A percentile compares a stretch with the other conserved stretches of the same genome.
Evolutionary conservation across 53 echinoderm and acorn worm genomes (phyloP).

Genomic region (Paracentrotus lividus): DNA sequence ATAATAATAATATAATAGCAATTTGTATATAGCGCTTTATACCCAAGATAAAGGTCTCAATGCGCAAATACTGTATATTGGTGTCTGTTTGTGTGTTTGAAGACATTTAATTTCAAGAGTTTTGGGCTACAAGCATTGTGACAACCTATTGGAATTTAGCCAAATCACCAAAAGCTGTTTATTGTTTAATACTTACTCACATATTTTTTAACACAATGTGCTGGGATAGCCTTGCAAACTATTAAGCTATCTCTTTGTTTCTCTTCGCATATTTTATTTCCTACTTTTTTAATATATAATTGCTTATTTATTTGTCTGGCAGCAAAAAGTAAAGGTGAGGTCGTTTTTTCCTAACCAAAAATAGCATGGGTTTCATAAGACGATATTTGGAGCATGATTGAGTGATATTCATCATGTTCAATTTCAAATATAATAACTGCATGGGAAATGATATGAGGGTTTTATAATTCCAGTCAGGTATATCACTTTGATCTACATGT

Average conservation of each 20-base stretch:
- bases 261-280: not conserved
- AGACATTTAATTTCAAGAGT: too few species aligned
- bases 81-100: too few species aligned
- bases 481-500: too few species aligned
- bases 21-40: too few species aligned
- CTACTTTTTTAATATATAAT: not conserved
- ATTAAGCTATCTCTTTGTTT: not conserved
- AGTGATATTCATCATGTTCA: not conserved
- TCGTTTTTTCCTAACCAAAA: not conserved
- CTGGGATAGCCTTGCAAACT: not conserved
- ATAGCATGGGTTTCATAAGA: constrained; percentile 9
- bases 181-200: too few species aligned
- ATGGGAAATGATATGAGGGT: not conserved
- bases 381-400: constrained; percentile 39
- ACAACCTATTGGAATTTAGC: too few species aligned
- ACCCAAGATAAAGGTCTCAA: too few species aligned
- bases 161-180: too few species aligned
- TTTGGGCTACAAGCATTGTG: too few species aligned
- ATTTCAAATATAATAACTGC: not conserved
- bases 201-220: not conserved
- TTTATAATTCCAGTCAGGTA: not conserved
- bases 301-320: not conserved
- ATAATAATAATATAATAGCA: too few species aligned
- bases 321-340: constrained; percentile 40
- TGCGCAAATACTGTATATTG: too few species aligned